Evolutionary conservation across 1,140 invertebrate species (phyloP).

Genomic region (Drosophila carrolli): DNA sequence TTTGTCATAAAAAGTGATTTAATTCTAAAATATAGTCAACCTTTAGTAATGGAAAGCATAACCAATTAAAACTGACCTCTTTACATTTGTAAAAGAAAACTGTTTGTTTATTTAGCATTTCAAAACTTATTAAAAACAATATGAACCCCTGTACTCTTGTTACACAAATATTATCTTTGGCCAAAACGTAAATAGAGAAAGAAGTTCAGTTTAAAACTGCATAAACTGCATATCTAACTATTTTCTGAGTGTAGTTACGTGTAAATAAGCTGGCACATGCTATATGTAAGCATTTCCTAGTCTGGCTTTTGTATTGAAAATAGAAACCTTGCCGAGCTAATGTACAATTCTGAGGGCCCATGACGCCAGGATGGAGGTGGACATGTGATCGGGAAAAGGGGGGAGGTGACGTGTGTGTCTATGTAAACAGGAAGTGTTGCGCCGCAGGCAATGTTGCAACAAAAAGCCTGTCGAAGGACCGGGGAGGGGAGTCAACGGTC

Average conservation of each 20-base stretch:
- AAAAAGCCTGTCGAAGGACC: conserved; percentile 34
- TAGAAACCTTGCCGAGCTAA: conserved; percentile 71
- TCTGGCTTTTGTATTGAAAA: conserved; percentile 60
- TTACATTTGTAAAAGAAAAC: too few relatives aligned
- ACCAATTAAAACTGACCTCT: too few relatives aligned
- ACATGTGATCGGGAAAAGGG: background rate
- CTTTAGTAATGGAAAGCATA: too few relatives aligned
- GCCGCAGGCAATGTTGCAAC: conserved; percentile 55
- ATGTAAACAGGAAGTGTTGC: conserved; percentile 79
- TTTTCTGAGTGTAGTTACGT: conserved; percentile 2
- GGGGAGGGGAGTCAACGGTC: conserved; percentile 41
- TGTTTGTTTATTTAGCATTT: too few relatives aligned
- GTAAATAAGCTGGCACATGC: background rate
- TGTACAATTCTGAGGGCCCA: conserved; percentile 45
- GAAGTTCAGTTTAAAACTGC: too few relatives aligned
- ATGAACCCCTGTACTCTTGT: too few relatives aligned
- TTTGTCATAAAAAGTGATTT: too few relatives aligned
- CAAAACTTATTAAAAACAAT: too few relatives aligned
- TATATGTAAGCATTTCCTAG: conserved; percentile 14
- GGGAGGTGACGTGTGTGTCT: conserved; percentile 68
- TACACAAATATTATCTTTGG: too few relatives aligned
- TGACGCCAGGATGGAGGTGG: background rate
- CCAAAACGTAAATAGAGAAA: too few relatives aligned
- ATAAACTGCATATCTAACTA: too few relatives aligned
- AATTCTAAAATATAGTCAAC: too few relatives aligned